These are phyloP conservation scores for Argyresthia goedartella DNA, from an alignment of 2,888 invertebrate species.

Conservation along the genomic window DNA sequence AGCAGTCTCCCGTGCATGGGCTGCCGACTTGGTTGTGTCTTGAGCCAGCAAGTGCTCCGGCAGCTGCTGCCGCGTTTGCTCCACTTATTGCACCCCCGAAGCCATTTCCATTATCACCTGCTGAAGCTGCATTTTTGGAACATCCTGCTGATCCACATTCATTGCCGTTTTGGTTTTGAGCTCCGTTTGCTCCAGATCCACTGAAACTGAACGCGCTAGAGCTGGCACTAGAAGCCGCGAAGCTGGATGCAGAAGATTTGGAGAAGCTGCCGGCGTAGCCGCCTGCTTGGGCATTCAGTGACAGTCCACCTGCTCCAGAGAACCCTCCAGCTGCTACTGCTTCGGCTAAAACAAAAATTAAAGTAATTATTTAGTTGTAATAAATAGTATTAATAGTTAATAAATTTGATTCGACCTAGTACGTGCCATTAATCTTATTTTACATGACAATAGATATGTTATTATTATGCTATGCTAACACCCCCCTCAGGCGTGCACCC, in stretches of 20 bases:
- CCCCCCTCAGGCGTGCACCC: no score
- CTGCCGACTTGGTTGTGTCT: slow-evolving; percentile 10
- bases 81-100: slow-evolving; percentile 11
- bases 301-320: slow-evolving; percentile 25
- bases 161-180: not conserved
- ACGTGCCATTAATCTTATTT: no score
- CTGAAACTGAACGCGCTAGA: slow-evolving; percentile 48
- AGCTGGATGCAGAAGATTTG: slow-evolving; percentile 51
- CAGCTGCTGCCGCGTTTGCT: slow-evolving; percentile 18
- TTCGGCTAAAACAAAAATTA: slow-evolving; percentile 29
- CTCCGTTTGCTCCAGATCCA: slow-evolving; percentile 18
- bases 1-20: slow-evolving; percentile 18
- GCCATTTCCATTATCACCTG: not conserved
- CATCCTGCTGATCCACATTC: not conserved
- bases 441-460: no score
- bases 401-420: no score
- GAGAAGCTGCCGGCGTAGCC: slow-evolving; percentile 57
- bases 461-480: no score
- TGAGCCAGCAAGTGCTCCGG: slow-evolving; percentile 15
- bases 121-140: not conserved
- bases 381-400: no score
- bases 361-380: not conserved
- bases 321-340: slow-evolving; percentile 32
- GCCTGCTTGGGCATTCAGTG: slow-evolving; percentile 30
- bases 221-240: slow-evolving; percentile 51